These are phyloP conservation scores for Acheta domesticus DNA, from an alignment of 2,888 invertebrate species.

Conservation along the genomic window DNA sequence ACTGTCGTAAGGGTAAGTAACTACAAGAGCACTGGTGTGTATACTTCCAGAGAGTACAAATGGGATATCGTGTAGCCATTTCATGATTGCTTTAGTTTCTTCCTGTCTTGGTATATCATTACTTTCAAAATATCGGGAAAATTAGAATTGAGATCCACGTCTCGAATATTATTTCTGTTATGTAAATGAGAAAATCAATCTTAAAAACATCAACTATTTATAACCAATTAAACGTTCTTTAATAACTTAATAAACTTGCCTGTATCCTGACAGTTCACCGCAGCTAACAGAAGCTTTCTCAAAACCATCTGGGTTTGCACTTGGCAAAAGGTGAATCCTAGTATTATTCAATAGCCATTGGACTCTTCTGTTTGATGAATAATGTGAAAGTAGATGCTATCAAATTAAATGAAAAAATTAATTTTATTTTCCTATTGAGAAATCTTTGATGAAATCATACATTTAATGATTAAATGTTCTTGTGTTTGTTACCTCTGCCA, in stretches of 20 bases:
- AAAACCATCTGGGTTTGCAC: conserved; percentile 66
- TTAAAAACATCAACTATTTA: too few species aligned
- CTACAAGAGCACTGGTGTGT: conserved; percentile 65
- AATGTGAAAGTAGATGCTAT: conserved; percentile 52
- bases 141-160: conserved; percentile 56
- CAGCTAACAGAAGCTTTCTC: conserved; percentile 42
- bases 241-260: conserved; percentile 26
- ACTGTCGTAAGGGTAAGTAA: conserved; percentile 67
- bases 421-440: neutral
- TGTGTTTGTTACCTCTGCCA: conserved; percentile 48
- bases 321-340: conserved; percentile 60
- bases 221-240: too few species aligned
- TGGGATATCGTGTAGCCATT: conserved; percentile 56
- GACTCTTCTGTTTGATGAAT: conserved; percentile 51
- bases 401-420: conserved; percentile 39
- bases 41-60: conserved; percentile 63
- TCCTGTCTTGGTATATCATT: conserved; percentile 46
- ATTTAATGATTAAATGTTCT: neutral
- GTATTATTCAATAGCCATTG: conserved; percentile 54
- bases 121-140: conserved; percentile 54
- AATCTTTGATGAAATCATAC: neutral
- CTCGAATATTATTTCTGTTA: conserved; percentile 44
- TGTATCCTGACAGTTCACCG: conserved; percentile 39
- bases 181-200: too few species aligned
- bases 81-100: conserved; percentile 57